These are phyloP conservation scores for Neoaliturus tenellus DNA, from an alignment of 2,888 invertebrate species.

Conservation along the genomic window DNA sequence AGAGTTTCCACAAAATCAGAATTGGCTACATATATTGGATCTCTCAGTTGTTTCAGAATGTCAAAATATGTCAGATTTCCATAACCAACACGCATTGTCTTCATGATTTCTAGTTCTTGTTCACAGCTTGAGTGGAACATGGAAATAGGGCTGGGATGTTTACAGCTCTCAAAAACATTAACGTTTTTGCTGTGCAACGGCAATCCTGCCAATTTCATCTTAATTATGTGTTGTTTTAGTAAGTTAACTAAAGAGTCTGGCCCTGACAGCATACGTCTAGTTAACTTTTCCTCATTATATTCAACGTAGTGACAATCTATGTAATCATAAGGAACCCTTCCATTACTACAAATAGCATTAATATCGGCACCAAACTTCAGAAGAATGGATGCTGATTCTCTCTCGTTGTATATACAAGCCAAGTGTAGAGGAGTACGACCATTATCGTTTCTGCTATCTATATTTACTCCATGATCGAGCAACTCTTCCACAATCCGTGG, in stretches of 20 bases:
- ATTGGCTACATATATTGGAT: conserved; percentile 29
- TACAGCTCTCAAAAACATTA: not conserved
- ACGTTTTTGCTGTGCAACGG: not conserved
- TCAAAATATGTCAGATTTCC: not conserved
- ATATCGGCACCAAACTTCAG: conserved; percentile 36
- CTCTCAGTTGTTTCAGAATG: not conserved
- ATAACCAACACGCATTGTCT: not conserved
- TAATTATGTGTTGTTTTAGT: conserved; percentile 4
- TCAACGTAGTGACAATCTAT: conserved; percentile 31
- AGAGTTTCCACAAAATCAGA: not conserved
- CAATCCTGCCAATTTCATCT: conserved; percentile 19
- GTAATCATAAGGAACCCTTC: conserved; percentile 33
- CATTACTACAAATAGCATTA: conserved; percentile 21
- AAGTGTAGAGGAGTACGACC: conserved; percentile 48
- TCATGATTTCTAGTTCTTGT: conserved; percentile 19
- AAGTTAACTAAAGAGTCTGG: conserved; percentile 11
- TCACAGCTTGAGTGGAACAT: not conserved
- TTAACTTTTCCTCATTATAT: conserved; percentile 29
- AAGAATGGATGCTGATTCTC: not conserved
- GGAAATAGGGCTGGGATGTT: not conserved
- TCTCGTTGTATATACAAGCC: conserved; percentile 36
- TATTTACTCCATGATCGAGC: conserved; percentile 14
- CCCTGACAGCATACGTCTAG: conserved; percentile 11
- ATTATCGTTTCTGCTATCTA: conserved; percentile 21
- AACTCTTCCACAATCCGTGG: not conserved